phyloP scores from a whole-genome alignment of 2,797 vertebrate genomes.

The Sciurus carolinensis region DNA sequence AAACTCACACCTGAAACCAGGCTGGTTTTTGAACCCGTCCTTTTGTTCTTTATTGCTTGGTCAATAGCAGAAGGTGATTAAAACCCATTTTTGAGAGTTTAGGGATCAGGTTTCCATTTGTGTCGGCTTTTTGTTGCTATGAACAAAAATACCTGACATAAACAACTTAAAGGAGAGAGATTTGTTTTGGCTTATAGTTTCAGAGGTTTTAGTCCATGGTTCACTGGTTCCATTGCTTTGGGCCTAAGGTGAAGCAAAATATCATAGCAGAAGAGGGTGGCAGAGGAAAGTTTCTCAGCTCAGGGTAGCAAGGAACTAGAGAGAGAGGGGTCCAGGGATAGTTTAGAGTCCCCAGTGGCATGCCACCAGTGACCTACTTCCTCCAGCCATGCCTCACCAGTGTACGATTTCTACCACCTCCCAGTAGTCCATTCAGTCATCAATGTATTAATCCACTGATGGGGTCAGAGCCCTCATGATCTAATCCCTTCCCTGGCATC shows the following conservation, averaged over 20 bases:
- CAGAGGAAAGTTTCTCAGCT: neutral
- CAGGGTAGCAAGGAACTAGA: neutral
- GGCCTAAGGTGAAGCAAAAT: neutral
- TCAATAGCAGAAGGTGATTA: neutral
- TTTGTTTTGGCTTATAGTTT: neutral
- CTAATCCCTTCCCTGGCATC: neutral
- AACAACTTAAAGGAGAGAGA: neutral
- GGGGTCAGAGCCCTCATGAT: neutral
- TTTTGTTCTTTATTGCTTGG: constrained; percentile 54
- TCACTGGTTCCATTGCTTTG: neutral
- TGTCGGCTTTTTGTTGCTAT: neutral
- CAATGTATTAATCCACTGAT: neutral
- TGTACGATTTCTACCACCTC: neutral
- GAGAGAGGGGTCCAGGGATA: neutral
- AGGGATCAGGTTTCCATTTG: neutral
- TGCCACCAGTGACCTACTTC: neutral
- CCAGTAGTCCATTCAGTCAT: neutral
- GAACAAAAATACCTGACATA: neutral
- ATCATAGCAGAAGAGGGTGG: neutral
- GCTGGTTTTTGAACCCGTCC: neutral
- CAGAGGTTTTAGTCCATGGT: too few relatives aligned
- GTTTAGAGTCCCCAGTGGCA: neutral
- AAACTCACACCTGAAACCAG: constrained; percentile 56
- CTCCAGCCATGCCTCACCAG: neutral
- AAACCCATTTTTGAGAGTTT: neutral